Evolutionary conservation across 2,113 vertebrate species (phyloP).

Genomic region (Pelecanus crispus): DNA sequence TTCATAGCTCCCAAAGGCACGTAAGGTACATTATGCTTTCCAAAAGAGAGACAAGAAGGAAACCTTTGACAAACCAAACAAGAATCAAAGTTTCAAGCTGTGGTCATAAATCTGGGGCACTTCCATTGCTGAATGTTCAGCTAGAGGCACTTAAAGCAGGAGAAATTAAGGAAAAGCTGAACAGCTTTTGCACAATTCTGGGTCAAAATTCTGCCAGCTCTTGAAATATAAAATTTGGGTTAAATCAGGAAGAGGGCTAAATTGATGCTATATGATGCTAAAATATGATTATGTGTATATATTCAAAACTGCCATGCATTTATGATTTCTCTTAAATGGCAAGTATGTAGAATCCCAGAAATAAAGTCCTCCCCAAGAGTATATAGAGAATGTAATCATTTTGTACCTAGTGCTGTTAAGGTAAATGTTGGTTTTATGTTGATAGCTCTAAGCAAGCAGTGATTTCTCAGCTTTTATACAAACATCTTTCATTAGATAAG

Average conservation of each 20-base stretch:
- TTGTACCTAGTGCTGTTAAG: not conserved
- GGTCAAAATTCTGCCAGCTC: not conserved
- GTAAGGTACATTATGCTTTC: not conserved
- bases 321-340: not conserved
- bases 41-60: not conserved
- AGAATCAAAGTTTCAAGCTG: not conserved
- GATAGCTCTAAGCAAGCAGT: not conserved
- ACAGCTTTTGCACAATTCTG: not conserved
- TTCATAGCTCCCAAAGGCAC: not conserved
- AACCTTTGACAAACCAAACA: not conserved
- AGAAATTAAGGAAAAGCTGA: not conserved
- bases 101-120: not conserved
- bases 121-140: not conserved
- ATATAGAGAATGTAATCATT: not conserved
- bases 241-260: not conserved
- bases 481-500: not conserved
- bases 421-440: not conserved
- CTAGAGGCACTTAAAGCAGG: not conserved
- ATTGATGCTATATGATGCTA: not conserved
- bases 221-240: not conserved
- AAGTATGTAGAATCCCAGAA: not conserved
- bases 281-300: not conserved
- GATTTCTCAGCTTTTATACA: not conserved
- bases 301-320: not conserved
- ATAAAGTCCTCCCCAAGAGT: not conserved